Conservation (phyloP, 1,140 invertebrate genomes). For the Olivierus martensii region DNA sequence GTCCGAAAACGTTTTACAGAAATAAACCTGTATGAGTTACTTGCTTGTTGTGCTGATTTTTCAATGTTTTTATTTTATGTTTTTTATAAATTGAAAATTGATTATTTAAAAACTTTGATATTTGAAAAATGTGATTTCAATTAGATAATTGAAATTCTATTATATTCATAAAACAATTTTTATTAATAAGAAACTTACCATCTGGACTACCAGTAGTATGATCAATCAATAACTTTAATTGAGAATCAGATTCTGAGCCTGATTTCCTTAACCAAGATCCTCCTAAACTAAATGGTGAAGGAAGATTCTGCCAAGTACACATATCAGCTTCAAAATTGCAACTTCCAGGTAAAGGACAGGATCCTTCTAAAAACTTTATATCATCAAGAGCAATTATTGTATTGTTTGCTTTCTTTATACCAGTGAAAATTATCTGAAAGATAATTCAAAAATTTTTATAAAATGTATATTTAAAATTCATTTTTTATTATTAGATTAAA, state of each 20-base stretch:
- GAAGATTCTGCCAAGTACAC: slow-evolving; percentile 13
- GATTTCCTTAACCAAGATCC: slow-evolving; percentile 9
- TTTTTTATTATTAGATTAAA: too few relatives aligned
- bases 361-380: slow-evolving; percentile 1
- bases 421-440: slow-evolving; percentile 5
- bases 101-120: too few relatives aligned
- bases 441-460: too few relatives aligned
- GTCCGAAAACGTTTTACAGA: too few relatives aligned
- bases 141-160: neutral
- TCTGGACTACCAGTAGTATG: slow-evolving; percentile 4
- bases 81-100: too few relatives aligned
- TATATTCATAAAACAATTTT: neutral
- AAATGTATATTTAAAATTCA: too few relatives aligned
- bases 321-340: slow-evolving; percentile 14
- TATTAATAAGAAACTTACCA: neutral
- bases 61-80: too few relatives aligned
- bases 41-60: too few relatives aligned
- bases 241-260: neutral
- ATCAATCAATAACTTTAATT: neutral
- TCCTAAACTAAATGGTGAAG: slow-evolving; percentile 2
- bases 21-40: too few relatives aligned
- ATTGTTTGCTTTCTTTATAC: neutral
- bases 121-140: too few relatives aligned
- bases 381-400: slow-evolving; percentile 8
- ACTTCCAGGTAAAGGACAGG: slow-evolving; percentile 5